Evolutionary conservation across 2,797 vertebrate genomes (phyloP).

Genomic region (Ctenopoma kingsleyae): DNA sequence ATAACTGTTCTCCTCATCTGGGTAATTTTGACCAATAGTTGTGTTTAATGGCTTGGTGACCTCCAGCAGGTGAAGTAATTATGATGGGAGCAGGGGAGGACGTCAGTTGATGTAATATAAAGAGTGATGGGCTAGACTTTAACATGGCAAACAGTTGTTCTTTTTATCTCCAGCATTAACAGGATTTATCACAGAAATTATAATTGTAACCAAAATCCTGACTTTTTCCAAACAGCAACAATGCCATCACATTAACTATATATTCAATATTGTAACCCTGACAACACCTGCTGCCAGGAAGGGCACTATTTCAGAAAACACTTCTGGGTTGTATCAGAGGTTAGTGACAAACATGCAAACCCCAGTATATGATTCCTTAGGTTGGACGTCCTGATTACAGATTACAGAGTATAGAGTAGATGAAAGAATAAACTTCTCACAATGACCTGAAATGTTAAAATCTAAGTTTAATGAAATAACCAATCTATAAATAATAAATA

Average conservation of each 20-base stretch:
- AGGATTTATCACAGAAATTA: too few relatives aligned
- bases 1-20: neutral
- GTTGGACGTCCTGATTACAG: neutral
- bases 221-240: too few relatives aligned
- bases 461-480: neutral
- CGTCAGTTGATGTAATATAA: neutral
- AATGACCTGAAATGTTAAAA: neutral
- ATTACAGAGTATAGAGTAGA: neutral
- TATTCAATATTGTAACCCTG: too few relatives aligned
- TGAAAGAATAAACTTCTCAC: neutral
- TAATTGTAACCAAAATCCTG: too few relatives aligned
- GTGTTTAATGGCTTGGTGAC: neutral
- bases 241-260: too few relatives aligned
- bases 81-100: neutral
- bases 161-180: neutral
- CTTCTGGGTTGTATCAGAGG: too few relatives aligned
- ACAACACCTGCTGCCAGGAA: too few relatives aligned
- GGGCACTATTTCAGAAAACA: too few relatives aligned
- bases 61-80: neutral
- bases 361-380: too few relatives aligned
- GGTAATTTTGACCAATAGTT: neutral
- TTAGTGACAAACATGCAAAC: too few relatives aligned
- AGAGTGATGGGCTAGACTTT: neutral
- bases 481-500: conserved; percentile 24
- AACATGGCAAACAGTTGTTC: neutral